Percentiles rank a stretch among this genome's conserved stretches.
Conservation (phyloP, 64 coral and sea anemone species). For the Stichodactyla helianthus region DNA sequence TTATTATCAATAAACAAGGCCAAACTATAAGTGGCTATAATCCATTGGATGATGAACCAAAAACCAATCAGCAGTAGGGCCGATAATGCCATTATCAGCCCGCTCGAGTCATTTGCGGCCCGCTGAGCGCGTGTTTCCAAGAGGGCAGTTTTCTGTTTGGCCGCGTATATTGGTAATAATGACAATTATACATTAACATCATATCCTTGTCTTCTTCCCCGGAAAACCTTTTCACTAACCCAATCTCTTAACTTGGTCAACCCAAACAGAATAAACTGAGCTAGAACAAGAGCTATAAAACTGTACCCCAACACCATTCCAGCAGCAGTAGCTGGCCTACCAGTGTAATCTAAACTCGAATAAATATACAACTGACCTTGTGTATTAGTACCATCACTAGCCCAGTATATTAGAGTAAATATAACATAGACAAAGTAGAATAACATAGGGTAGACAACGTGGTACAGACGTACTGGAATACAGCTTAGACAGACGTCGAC, state of each 20-base stretch:
- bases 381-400: constrained; percentile 20
- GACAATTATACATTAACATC: neutral
- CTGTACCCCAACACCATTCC: constrained; percentile 18
- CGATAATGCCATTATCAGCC: no score
- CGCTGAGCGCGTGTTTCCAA: no score
- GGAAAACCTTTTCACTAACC: neutral
- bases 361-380: constrained; percentile 41
- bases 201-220: neutral
- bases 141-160: no score
- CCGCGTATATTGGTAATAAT: no score
- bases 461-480: constrained; percentile 59
- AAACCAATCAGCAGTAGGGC: no score
- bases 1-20: no score
- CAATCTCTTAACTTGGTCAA: constrained; percentile 19
- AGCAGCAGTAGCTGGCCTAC: constrained; percentile 19
- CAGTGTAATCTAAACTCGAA: constrained; percentile 47
- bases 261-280: constrained; percentile 40
- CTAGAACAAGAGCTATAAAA: constrained; percentile 36
- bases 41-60: neutral
- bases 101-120: no score
- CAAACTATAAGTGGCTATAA: neutral
- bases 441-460: constrained; percentile 67
- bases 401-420: constrained; percentile 66
- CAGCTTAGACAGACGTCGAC: constrained; percentile 44
- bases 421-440: constrained; percentile 59